A percentile compares a stretch with the other conserved stretches of the same genome.
Evolutionary conservation across 2,113 vertebrate genomes (phyloP).

Genomic region (Eudyptes chrysolophus): DNA sequence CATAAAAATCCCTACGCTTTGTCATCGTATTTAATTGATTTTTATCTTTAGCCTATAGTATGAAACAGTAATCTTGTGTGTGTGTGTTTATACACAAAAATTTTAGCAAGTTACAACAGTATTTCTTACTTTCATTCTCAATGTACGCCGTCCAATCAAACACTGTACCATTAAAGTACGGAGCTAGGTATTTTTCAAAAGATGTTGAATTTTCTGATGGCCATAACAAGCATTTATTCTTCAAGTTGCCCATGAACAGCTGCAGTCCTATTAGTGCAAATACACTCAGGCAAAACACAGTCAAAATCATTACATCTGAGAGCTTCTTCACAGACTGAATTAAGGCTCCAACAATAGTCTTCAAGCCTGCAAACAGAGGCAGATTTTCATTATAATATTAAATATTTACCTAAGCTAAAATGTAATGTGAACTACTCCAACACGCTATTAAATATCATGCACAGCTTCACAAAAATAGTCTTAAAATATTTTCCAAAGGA

Average conservation of each 20-base stretch:
- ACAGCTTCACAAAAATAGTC: background rate
- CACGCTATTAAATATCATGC: conserved; percentile 43
- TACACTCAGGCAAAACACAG: conserved; percentile 96
- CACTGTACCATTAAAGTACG: conserved; percentile 33
- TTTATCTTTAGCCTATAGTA: background rate
- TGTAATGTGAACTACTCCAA: background rate
- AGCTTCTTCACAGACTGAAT: conserved; percentile 99
- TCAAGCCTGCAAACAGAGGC: conserved; percentile 80
- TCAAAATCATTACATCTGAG: conserved; percentile 95
- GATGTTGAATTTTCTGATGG: background rate
- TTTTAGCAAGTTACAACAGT: background rate
- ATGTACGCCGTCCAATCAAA: conserved; percentile 58
- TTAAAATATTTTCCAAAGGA: background rate
- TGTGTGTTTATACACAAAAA: background rate
- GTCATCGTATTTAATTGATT: background rate
- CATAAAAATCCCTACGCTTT: background rate
- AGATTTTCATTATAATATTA: background rate
- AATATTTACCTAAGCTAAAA: background rate
- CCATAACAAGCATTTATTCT: conserved; percentile 84
- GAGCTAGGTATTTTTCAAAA: background rate
- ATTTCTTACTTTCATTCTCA: conserved; percentile 51
- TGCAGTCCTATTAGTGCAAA: conserved; percentile 95
- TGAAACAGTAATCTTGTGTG: background rate
- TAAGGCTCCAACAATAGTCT: conserved; percentile 94
- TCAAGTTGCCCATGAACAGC: conserved; percentile 92